Conservation (phyloP, 2,797 vertebrate species). For the Microtus agrestis region DNA sequence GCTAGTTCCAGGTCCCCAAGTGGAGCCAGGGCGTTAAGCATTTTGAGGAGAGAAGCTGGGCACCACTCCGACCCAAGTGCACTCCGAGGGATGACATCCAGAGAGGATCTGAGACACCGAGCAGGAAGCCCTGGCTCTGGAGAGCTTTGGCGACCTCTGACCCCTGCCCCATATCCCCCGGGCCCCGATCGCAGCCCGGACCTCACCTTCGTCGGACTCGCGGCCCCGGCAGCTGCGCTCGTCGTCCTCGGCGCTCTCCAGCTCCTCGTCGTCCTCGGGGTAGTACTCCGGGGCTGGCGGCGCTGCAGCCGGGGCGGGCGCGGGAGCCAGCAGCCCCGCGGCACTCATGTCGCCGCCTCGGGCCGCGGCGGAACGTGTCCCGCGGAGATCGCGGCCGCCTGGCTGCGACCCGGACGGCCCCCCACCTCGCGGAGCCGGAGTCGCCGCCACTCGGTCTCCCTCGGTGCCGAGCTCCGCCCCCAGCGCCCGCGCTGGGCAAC, state of each 20-base stretch:
- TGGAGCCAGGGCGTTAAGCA: background rate
- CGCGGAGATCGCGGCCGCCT: background rate
- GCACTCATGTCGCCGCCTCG: constrained; percentile 86
- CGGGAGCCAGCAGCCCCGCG: constrained; percentile 86
- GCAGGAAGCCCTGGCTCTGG: background rate
- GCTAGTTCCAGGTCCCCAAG: background rate
- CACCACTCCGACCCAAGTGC: background rate
- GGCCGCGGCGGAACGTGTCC: background rate
- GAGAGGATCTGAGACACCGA: background rate
- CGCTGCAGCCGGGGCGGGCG: constrained; percentile 82
- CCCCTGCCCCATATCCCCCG: background rate
- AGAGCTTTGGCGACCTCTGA: background rate
- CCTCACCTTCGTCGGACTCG: constrained; percentile 96
- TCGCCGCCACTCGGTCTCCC: background rate
- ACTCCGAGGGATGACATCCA: background rate
- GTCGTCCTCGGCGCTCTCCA: constrained; percentile 97
- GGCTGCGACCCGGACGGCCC: background rate
- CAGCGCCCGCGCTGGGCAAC: constrained; percentile 77
- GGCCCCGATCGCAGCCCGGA: accelerated
- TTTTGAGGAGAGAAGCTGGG: background rate
- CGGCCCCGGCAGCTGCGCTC: constrained; percentile 96
- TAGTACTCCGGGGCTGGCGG: constrained; percentile 95
- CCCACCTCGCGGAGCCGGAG: background rate
- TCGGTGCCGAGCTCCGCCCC: constrained; percentile 68
- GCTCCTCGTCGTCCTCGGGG: constrained; percentile 96